phyloP scores from a whole-genome alignment of 53 echinoderm and acorn worm genomes.

The Crossaster papposus region DNA sequence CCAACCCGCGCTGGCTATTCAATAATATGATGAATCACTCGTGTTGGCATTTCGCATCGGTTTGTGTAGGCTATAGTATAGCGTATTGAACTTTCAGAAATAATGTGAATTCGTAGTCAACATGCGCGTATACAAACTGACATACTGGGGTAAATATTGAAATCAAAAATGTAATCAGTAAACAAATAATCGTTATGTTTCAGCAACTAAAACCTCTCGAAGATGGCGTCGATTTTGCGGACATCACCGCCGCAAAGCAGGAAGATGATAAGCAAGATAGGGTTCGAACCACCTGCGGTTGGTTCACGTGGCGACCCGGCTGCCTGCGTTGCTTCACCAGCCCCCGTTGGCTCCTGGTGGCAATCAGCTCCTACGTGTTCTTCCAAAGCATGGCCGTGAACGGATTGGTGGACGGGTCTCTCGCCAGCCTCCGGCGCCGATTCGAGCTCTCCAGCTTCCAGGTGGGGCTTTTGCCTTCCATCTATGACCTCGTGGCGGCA shows the following conservation, averaged over 20 bases:
- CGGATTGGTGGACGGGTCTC: slow-evolving; percentile 51
- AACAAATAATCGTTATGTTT: background rate
- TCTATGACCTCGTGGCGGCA: slow-evolving; percentile 62
- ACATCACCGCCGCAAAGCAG: background rate
- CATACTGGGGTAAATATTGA: no score
- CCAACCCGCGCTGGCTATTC: no score
- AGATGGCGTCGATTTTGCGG: background rate
- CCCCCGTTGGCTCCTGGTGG: slow-evolving; percentile 53
- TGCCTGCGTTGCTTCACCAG: slow-evolving; percentile 64
- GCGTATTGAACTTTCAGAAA: no score
- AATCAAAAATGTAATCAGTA: background rate
- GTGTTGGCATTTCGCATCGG: no score
- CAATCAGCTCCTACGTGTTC: slow-evolving; percentile 33
- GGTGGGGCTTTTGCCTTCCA: slow-evolving; percentile 54
- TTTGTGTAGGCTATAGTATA: no score
- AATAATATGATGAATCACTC: no score
- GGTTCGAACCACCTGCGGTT: slow-evolving; percentile 12
- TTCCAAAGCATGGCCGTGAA: slow-evolving; percentile 64
- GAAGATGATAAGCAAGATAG: background rate
- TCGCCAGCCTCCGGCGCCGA: slow-evolving; percentile 63
- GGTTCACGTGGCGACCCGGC: slow-evolving; percentile 51
- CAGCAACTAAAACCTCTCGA: background rate
- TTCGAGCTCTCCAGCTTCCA: slow-evolving; percentile 67
- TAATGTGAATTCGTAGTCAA: no score
- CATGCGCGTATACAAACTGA: no score